phyloP scores from a whole-genome alignment of 1,140 invertebrate species.

The Diplogasteroides magnus region DNA sequence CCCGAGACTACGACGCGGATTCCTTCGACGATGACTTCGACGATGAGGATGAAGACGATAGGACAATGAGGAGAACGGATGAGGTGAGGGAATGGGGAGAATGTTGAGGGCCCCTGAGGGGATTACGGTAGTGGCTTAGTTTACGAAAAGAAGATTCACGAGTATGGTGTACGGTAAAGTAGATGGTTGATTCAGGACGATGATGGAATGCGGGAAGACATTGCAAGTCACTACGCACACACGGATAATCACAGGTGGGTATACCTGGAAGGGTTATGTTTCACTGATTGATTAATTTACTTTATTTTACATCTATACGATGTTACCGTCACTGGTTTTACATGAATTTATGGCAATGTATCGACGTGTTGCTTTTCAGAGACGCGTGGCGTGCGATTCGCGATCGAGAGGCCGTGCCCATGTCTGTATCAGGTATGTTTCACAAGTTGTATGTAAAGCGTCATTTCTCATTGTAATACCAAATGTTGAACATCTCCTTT shows the following conservation, averaged over 20 bases:
- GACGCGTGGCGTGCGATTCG: conserved; percentile 24
- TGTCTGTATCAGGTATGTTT: too few species aligned
- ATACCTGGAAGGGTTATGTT: background rate
- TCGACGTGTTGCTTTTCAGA: conserved; percentile 6
- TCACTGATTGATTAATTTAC: background rate
- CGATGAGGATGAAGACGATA: conserved; percentile 20
- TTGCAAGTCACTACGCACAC: conserved; percentile 22
- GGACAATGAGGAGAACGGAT: conserved; percentile 4
- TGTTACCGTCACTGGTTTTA: background rate
- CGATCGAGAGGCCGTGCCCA: conserved; percentile 17
- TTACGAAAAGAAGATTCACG: too few species aligned
- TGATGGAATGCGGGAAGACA: conserved; percentile 15
- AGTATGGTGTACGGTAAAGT: too few species aligned
- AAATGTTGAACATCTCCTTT: too few species aligned
- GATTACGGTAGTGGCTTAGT: too few species aligned
- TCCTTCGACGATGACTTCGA: conserved; percentile 30
- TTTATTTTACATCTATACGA: background rate
- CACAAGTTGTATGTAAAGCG: too few species aligned
- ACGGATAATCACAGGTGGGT: conserved; percentile 22
- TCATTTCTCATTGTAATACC: too few species aligned
- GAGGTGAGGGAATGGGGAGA: too few species aligned
- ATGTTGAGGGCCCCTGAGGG: too few species aligned
- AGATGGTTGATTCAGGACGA: too few species aligned
- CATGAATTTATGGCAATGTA: background rate
- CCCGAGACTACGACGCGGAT: conserved; percentile 6